Conservation (phyloP, 2,888 invertebrate species). For the Limulus polyphemus region DNA sequence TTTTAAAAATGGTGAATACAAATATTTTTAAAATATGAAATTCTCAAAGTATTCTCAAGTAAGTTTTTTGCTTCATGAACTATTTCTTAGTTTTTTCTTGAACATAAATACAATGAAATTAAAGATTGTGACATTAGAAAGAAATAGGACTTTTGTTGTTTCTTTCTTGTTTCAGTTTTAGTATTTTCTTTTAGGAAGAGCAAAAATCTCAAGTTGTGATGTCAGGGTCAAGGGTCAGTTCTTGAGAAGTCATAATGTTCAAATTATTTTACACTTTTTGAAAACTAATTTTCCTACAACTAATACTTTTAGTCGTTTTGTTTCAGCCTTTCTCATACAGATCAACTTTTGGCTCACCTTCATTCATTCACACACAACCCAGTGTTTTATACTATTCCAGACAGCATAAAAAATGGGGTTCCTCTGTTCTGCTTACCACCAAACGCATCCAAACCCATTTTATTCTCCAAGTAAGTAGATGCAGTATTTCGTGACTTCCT, state of each 20-base stretch:
- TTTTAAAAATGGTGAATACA: too few species aligned
- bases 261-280: too few species aligned
- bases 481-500: not conserved
- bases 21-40: too few species aligned
- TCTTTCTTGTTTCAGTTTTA: too few species aligned
- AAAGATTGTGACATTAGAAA: too few species aligned
- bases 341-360: slow-evolving; percentile 54
- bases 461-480: slow-evolving; percentile 33
- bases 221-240: not conserved
- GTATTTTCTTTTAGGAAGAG: not conserved
- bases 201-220: not conserved
- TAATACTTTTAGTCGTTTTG: slow-evolving; percentile 5
- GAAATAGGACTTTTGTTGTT: too few species aligned
- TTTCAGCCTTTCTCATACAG: slow-evolving; percentile 48
- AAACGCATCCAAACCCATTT: slow-evolving; percentile 33
- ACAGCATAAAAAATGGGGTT: slow-evolving; percentile 54
- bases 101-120: too few species aligned
- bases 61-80: too few species aligned
- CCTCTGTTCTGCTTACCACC: slow-evolving; percentile 51
- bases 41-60: too few species aligned
- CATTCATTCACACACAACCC: slow-evolving; percentile 50
- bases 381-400: slow-evolving; percentile 54
- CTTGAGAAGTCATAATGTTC: too few species aligned
- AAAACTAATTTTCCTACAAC: not conserved
- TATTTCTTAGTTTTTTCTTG: too few species aligned